Conservation (phyloP, 2,113 vertebrate genomes). For the Piliocolobus tephrosceles region DNA sequence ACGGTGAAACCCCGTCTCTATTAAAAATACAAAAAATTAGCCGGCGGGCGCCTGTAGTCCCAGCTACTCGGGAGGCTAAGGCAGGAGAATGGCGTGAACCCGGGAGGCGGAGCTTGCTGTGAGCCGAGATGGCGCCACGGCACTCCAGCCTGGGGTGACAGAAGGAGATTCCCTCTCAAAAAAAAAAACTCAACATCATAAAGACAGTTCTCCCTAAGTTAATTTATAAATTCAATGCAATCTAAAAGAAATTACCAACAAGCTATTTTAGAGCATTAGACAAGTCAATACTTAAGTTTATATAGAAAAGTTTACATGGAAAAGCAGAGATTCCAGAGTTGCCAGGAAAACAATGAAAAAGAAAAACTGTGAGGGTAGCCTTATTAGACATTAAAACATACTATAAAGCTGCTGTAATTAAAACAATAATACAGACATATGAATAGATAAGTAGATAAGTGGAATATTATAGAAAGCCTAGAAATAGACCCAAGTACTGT, state of each 20-base stretch:
- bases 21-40: no score
- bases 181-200: background rate
- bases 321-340: background rate
- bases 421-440: background rate
- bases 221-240: background rate
- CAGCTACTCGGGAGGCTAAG: no score
- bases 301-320: background rate
- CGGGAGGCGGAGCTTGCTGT: no score
- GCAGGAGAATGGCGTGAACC: no score
- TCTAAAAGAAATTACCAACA: background rate
- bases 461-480: background rate
- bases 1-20: no score
- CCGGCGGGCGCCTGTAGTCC: no score
- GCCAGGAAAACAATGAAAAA: background rate
- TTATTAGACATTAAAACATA: background rate
- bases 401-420: background rate
- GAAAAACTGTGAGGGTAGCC: background rate
- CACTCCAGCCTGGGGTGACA: no score
- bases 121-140: no score
- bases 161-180: no score
- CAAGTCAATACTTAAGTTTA: background rate
- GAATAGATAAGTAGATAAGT: background rate
- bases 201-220: background rate
- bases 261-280: background rate
- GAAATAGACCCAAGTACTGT: background rate